Base-by-base conservation (phyloP, 1,140 invertebrate genomes). In the Drosophila triauraria region DNA sequence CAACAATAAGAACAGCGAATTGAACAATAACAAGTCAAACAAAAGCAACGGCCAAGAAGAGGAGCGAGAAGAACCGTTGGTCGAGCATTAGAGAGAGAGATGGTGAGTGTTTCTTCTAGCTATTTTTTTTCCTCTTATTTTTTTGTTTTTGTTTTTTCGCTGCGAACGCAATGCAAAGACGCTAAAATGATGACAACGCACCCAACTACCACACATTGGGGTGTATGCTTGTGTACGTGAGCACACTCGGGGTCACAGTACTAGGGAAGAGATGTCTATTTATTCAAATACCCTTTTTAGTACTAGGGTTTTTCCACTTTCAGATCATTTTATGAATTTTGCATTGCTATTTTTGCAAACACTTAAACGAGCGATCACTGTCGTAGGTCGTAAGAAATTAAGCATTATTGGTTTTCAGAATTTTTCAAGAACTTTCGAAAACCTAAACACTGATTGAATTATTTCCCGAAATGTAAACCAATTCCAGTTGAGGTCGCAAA, bases 171-270 rank as follows among this genome's bases (percentile, higher is more conserved):
- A 75, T 56, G 72, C 58, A 42, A 75, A 75, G 44, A 64, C 59
- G 59, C 64, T 63, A 63, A 48, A 67, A 64, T 35, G 64, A 75
- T 64, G 72, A 75, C 71, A 75, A 75, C 72, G 69, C 69, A 75
- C 69, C 53, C 53, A 72, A 46, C 46, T 56, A 40, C 53, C 40
- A 56, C 53, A 56, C 32, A 56, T 56, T 56, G 32, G 51, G 51
- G 32, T 56, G 44, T 17, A n/a, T 35, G 56, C 30, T 51, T 56
- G 25, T 59, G n/a, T 23, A 32, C 48, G 32, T 42, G 70, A 13
- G 7, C 10, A 51, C 67, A 70, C 30, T 50, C 23, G 25, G 15
- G 32, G 47, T 32, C 32, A 48, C 38, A 48, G 20, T 4, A 0
- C 3, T 35, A 51, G 40, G 2, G 6, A 12, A 3, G 32, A 13